phyloP scores from a whole-genome alignment of 2,113 vertebrate genomes.

The Meles meles region DNA sequence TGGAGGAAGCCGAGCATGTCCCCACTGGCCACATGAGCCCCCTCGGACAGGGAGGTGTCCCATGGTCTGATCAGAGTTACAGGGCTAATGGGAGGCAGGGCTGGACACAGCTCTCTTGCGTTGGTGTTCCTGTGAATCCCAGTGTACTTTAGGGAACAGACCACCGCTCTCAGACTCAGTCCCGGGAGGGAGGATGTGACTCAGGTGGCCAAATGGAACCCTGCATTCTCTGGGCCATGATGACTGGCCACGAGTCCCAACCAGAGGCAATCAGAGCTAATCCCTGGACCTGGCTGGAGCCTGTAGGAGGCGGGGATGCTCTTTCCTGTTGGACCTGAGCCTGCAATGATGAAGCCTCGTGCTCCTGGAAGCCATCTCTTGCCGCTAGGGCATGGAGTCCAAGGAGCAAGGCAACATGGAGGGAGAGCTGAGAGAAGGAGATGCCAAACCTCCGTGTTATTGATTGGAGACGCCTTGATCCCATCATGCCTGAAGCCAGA shows the following conservation, averaged over 20 bases:
- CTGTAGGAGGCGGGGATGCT: background rate
- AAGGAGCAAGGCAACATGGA: background rate
- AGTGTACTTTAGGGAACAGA: background rate
- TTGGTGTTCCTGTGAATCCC: background rate
- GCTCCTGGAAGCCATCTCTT: background rate
- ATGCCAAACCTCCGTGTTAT: fast-evolving
- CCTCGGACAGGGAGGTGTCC: too few species aligned
- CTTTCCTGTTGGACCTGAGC: background rate
- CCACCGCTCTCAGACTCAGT: background rate
- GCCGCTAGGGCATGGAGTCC: background rate
- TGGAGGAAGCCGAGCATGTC: background rate
- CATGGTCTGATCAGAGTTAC: background rate
- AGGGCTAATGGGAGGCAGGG: background rate
- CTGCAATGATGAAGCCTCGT: background rate
- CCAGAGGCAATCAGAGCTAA: background rate
- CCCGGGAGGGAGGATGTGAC: background rate
- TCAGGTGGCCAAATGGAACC: background rate
- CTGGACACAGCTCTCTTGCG: background rate
- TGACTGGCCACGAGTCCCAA: background rate
- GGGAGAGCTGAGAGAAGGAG: background rate
- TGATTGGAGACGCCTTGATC: background rate
- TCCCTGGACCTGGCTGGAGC: background rate
- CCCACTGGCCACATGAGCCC: background rate
- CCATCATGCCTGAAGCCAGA: background rate
- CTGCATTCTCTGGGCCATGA: background rate